A percentile compares a stretch with the other conserved stretches of the same genome.
These are phyloP conservation scores for Oenanthe oenanthe DNA, from an alignment of 2,113 vertebrate species.

Conservation along the genomic window DNA sequence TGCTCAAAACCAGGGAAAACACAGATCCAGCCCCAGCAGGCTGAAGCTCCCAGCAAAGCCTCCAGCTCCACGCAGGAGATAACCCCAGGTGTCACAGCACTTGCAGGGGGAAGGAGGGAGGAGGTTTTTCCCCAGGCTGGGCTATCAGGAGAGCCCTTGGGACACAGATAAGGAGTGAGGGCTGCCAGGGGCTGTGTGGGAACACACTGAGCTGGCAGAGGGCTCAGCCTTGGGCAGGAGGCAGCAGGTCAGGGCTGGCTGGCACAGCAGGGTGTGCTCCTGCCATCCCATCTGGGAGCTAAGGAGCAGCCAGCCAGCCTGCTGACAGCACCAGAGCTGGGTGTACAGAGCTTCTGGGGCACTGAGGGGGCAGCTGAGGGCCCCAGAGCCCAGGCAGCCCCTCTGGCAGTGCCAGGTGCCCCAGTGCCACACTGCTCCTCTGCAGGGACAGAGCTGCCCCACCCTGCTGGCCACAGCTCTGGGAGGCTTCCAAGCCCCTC, in stretches of 20 bases:
- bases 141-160: neutral
- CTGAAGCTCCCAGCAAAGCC: neutral
- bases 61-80: neutral
- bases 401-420: accelerated
- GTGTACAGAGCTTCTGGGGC: neutral
- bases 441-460: neutral
- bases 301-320: accelerated
- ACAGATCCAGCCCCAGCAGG: neutral
- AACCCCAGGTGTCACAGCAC: neutral
- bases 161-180: neutral
- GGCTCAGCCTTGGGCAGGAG: neutral
- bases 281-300: accelerated
- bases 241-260: neutral
- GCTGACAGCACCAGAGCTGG: accelerated
- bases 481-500: neutral
- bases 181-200: neutral
- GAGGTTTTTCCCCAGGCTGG: neutral
- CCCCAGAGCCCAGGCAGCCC: neutral
- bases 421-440: accelerated
- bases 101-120: neutral
- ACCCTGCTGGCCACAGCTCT: accelerated
- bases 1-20: neutral
- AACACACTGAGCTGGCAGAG: neutral
- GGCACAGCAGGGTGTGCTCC: accelerated
- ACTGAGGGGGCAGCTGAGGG: neutral